Evolutionary conservation across 2,888 invertebrate genomes (phyloP).

Genomic region (Melolontha melolontha): DNA sequence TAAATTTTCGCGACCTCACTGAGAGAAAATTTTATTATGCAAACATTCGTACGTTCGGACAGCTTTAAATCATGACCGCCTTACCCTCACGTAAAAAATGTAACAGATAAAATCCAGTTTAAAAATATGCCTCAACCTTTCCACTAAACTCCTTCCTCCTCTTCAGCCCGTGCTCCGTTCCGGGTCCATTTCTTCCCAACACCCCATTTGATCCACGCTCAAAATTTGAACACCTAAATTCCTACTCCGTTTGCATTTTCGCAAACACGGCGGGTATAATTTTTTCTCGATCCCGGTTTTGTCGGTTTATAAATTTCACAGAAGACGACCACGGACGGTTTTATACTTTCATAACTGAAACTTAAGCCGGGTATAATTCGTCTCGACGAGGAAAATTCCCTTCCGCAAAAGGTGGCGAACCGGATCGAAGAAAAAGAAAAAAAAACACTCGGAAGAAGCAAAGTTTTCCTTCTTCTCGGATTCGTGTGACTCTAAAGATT

Average conservation of each 20-base stretch:
- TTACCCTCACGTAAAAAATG: slow-evolving; percentile 35
- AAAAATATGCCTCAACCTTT: slow-evolving; percentile 31
- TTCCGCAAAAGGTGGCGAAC: slow-evolving; percentile 12
- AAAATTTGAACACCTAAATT: slow-evolving; percentile 37
- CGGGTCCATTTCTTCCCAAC: slow-evolving; percentile 27
- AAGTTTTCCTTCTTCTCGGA: slow-evolving; percentile 21
- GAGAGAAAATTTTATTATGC: slow-evolving; percentile 43
- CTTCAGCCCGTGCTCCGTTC: slow-evolving; percentile 7
- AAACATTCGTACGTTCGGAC: slow-evolving; percentile 40
- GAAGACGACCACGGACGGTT: slow-evolving; percentile 33
- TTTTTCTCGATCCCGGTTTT: slow-evolving; percentile 37
- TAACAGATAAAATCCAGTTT: slow-evolving; percentile 38
- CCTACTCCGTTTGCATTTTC: slow-evolving; percentile 32
- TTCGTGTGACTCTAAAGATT: slow-evolving; percentile 26
- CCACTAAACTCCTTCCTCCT: slow-evolving; percentile 25
- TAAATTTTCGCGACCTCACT: slow-evolving; percentile 6
- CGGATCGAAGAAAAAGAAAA: slow-evolving; percentile 7
- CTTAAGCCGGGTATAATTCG: slow-evolving; percentile 35
- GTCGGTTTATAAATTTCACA: slow-evolving; percentile 41
- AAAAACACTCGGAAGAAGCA: slow-evolving; percentile 13
- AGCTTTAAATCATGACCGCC: slow-evolving; percentile 40
- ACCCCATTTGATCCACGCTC: slow-evolving; percentile 34
- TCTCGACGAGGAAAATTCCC: slow-evolving; percentile 18
- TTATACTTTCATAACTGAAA: slow-evolving; percentile 39
- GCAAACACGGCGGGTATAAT: slow-evolving; percentile 33